Evolutionary conservation across 2,888 invertebrate species (phyloP).

Genomic region (Agrypnus murinus): DNA sequence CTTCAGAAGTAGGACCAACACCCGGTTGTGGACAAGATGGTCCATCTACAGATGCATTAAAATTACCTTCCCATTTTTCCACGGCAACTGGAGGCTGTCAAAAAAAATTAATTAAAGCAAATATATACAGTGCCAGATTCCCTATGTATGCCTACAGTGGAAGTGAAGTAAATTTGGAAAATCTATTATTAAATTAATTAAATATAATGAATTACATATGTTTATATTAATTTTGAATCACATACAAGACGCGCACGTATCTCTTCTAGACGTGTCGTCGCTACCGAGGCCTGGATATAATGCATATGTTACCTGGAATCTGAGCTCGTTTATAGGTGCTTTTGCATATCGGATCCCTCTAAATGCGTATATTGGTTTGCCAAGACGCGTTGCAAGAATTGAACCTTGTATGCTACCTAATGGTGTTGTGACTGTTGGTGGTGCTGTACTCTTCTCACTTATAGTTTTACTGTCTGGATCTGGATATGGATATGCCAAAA

Average conservation of each 20-base stretch:
- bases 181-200: too few relatives aligned
- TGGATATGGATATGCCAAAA: conserved; percentile 46
- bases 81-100: conserved; percentile 66
- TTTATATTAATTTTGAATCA: too few relatives aligned
- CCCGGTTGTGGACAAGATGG: conserved; percentile 68
- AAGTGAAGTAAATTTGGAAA: too few relatives aligned
- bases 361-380: conserved; percentile 60
- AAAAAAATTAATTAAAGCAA: too few relatives aligned
- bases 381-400: conserved; percentile 55
- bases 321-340: conserved; percentile 64
- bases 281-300: background rate
- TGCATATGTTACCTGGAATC: conserved; percentile 68
- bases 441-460: conserved; percentile 55
- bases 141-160: too few relatives aligned
- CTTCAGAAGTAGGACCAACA: conserved; percentile 72
- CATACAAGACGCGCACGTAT: too few relatives aligned
- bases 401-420: conserved; percentile 59
- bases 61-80: conserved; percentile 66
- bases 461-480: conserved; percentile 54
- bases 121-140: too few relatives aligned
- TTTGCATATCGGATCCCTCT: conserved; percentile 61
- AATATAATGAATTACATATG: too few relatives aligned
- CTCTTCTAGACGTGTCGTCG: too few relatives aligned
- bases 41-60: conserved; percentile 66
- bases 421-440: conserved; percentile 55